Evolutionary conservation across 2,113 vertebrate species (phyloP), one percentile per base, ranked within the genome.

Genomic region (Rattus rattus): DNA sequence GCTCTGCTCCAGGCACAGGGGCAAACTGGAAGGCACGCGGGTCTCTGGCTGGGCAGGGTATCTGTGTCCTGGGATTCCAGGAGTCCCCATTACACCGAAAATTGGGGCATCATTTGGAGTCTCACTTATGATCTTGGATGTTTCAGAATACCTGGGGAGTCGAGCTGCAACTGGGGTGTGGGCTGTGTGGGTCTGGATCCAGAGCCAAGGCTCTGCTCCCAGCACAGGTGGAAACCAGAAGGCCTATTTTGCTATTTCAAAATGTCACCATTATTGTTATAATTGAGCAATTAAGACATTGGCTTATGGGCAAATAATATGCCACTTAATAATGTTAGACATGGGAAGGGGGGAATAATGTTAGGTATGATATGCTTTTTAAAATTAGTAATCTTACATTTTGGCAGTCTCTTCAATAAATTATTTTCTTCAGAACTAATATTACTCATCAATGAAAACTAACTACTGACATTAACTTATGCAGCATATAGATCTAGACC

Each of bases 391-490:
- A 69, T 2, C 22, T 54, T 22, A 30, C 8, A 77, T 88, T 94
- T 65, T 88, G 54, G 14, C 9, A 73, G 16, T 7, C 36, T n/a
- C n/a, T 17, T 75, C 26, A 76, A 30, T 72, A 47, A 91, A 43
- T 93, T 67, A 47, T 77, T 83, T 85, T 77, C 77, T 76, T 69
- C 59, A 76, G 87, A 56, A 67, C 80, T 61, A 91, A 11, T 70
- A 67, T 10, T 54, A 36, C 52, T 92, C 24, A 76, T 76, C 36
- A 36, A 47, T 39, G 7, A n/a, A 63, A 84, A 95, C 17, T 70
- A 69, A 77, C n/a, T 9, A 67, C 11, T 36, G 33, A 76, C 36
- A 30, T 36, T 36, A 87, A 43, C 0, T 43, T 17, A 10, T 7
- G 36, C 1, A 67, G 52, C 3, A 61, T 0, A 0, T 43, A 10